phyloP scores from a whole-genome alignment of 2,888 invertebrate genomes.

The Platycnemis pennipes region DNA sequence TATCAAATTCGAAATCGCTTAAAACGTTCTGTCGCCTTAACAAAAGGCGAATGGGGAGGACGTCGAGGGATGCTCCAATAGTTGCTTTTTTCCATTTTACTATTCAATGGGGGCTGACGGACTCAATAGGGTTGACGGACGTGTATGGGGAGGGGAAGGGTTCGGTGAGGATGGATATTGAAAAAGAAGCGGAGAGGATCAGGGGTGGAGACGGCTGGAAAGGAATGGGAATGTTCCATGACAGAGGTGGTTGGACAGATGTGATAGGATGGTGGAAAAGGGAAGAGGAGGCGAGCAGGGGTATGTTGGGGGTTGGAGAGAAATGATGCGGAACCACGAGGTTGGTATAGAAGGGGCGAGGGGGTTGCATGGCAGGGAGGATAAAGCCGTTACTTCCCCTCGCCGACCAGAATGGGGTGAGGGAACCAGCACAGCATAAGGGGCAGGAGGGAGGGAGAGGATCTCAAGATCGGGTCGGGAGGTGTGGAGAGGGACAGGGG shows the following conservation, averaged over 20 bases:
- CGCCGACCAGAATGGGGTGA: background rate
- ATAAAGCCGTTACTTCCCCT: conserved; percentile 26
- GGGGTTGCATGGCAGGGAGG: background rate
- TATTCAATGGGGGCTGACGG: background rate
- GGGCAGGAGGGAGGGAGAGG: background rate
- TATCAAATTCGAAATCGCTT: conserved; percentile 29
- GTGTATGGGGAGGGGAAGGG: no score
- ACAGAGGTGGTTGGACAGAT: no score
- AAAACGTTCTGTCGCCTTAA: background rate
- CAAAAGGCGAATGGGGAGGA: background rate
- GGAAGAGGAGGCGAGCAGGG: background rate
- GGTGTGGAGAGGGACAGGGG: background rate
- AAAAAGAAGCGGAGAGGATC: no score
- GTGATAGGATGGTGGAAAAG: background rate
- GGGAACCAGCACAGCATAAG: background rate
- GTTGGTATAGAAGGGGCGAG: background rate
- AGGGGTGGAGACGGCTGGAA: no score
- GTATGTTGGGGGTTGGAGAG: background rate
- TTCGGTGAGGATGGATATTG: no score
- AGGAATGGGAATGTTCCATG: no score
- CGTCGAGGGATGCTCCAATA: background rate
- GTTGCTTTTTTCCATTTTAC: background rate
- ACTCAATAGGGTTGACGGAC: no score
- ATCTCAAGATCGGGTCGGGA: background rate
- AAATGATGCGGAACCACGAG: background rate